Evolutionary conservation across 2,113 vertebrate genomes (phyloP), one percentile per base, ranked within the genome.

Genomic region (Mixornis gularis): DNA sequence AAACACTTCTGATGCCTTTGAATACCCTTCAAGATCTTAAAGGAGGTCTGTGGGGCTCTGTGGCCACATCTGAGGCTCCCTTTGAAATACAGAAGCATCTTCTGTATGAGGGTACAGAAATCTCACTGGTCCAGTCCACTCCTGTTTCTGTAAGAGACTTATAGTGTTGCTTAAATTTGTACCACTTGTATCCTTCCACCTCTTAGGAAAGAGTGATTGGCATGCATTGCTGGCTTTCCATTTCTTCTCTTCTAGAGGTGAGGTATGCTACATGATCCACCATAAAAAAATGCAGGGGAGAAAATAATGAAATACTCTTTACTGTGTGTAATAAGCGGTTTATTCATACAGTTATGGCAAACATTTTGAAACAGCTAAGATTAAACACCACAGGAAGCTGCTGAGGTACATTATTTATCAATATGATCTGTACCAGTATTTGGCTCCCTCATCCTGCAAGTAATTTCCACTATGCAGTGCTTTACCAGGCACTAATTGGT

Each of bases 281-380:
- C 80, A 81, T 44, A 83, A 73, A 46, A 46, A 79, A 90, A 86
- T 17, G 25, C 48, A 21, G 53, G 44, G 43, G 66, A 74, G 71
- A 80, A 95, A 91, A 91, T 53, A 91, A 91, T 59, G 25, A 82
- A 95, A 94, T 87, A 83, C 66, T 51, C 55, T 93, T 94, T 82
- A 25, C 74, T 16, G 24, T 4, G 3, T 80, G 58, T 94, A 95
- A 95, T 94, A 87, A 83, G 43, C 25, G 43, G 85, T 88, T 95
- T 92, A 94, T 91, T 90, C 76, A 90, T 59, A 87, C 18, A 9
- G 48, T 80, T 95, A 93, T 49, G 60, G 72, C 90, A 96, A 95
- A 95, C 90, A 91, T 94, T 95, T 78, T 90, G 62, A 88, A 95
- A 81, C 36, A 74, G 85, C 84, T 90, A 59, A 89, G 92, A 96